phyloP scores from a whole-genome alignment of 2,113 vertebrate genomes.

The Heterotis niloticus region DNA sequence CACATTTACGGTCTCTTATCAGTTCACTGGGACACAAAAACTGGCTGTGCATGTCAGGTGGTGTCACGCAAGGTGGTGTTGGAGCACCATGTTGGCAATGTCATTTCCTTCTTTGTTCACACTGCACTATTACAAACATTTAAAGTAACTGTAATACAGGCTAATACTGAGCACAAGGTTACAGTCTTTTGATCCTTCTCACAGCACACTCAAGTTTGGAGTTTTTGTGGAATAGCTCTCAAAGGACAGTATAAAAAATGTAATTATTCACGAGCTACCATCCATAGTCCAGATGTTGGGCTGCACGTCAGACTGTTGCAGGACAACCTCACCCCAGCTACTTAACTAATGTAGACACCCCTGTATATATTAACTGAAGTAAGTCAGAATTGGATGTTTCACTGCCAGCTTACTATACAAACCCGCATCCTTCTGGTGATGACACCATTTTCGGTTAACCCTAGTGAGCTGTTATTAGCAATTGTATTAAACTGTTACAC shows the following conservation, averaged over 20 bases:
- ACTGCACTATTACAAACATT: background rate
- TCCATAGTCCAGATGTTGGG: too few species aligned
- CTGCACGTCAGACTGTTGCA: too few species aligned
- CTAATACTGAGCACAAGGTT: background rate
- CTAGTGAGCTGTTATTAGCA: background rate
- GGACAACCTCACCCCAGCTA: too few species aligned
- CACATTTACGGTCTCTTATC: background rate
- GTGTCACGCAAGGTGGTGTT: background rate
- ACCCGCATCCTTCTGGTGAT: background rate
- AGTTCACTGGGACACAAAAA: too few species aligned
- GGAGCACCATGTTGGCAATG: background rate
- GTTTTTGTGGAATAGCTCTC: too few species aligned
- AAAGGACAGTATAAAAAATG: background rate
- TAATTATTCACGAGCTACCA: background rate
- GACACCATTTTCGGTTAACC: background rate
- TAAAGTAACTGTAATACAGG: background rate
- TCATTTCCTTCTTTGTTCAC: constrained; percentile 5
- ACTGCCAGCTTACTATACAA: background rate
- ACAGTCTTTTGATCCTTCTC: background rate
- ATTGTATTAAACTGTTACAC: background rate
- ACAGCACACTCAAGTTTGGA: background rate
- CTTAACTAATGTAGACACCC: background rate
- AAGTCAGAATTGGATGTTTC: background rate
- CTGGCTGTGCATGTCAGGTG: background rate
- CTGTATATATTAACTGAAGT: background rate